Conservation (phyloP, 2,113 vertebrate genomes). For the Tinamus guttatus region DNA sequence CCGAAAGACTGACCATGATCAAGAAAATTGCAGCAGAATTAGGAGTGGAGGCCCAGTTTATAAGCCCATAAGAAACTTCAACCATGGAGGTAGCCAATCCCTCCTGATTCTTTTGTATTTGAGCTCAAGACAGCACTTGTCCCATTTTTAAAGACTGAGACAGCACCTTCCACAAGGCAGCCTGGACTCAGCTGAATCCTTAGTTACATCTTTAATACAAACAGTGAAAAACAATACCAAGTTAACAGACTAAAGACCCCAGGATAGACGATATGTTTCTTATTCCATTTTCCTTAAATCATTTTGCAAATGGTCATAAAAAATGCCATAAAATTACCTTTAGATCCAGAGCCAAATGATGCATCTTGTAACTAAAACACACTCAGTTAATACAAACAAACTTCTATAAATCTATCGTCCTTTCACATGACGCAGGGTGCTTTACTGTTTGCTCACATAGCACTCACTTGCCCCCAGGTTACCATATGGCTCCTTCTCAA, state of each 20-base stretch:
- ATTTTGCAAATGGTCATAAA: slow-evolving; percentile 42
- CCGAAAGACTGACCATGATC: background rate
- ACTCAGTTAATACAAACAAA: background rate
- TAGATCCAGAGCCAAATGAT: slow-evolving; percentile 40
- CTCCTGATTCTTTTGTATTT: background rate
- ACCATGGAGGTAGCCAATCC: background rate
- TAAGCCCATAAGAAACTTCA: background rate
- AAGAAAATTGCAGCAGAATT: background rate
- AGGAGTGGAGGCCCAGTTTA: background rate
- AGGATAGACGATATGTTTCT: background rate
- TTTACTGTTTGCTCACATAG: background rate
- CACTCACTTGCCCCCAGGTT: background rate
- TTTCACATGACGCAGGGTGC: background rate
- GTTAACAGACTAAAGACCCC: slow-evolving; percentile 21
- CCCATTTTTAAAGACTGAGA: background rate
- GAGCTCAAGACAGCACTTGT: background rate
- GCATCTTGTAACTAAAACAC: background rate
- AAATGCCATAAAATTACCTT: slow-evolving; percentile 22
- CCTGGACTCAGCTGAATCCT: background rate
- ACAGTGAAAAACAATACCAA: background rate
- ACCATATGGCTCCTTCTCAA: background rate
- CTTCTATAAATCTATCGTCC: background rate
- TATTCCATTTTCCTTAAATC: slow-evolving; percentile 22
- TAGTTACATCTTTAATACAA: slow-evolving; percentile 11
- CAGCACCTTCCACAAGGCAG: background rate